Conservation (phyloP, 1,140 invertebrate species). For the Stratiolaelaps scimitus region DNA sequence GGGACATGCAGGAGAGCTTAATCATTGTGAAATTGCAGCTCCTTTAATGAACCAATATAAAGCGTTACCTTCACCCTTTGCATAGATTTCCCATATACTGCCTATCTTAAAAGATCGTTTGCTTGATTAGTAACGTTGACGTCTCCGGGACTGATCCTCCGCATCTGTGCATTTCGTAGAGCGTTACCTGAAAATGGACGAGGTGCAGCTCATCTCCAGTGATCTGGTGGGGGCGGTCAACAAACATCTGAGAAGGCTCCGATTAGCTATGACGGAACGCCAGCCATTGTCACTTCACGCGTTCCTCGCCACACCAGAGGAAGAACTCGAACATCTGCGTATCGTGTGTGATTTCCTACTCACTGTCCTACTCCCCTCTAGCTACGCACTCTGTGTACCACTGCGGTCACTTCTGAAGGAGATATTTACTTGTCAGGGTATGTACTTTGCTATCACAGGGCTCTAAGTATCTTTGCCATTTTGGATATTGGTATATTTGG, state of each 20-base stretch:
- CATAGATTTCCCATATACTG: too few species aligned
- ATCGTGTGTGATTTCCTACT: conserved; percentile 66
- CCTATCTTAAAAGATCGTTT: too few species aligned
- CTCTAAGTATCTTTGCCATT: too few species aligned
- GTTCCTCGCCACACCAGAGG: conserved; percentile 42
- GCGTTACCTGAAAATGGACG: conserved; percentile 57
- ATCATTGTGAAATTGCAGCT: too few species aligned
- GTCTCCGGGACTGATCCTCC: too few species aligned
- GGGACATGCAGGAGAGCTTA: conserved; percentile 14
- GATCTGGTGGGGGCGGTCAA: conserved; percentile 65
- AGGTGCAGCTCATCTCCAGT: conserved; percentile 63
- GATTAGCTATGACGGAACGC: conserved; percentile 55
- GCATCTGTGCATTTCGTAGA: conserved; percentile 50
- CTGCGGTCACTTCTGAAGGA: conserved; percentile 64
- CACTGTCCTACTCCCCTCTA: conserved; percentile 60
- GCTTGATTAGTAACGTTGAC: too few species aligned
- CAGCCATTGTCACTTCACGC: conserved; percentile 30
- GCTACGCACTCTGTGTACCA: conserved; percentile 57
- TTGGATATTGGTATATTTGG: too few species aligned
- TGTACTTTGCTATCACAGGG: too few species aligned
- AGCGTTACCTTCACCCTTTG: too few species aligned
- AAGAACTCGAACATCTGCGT: conserved; percentile 64
- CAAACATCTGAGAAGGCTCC: conserved; percentile 69
- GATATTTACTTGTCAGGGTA: conserved; percentile 67
- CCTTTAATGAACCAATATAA: too few species aligned